Evolutionary conservation across 2,797 vertebrate genomes (phyloP).

Genomic region (Mionectes olivaceus): DNA sequence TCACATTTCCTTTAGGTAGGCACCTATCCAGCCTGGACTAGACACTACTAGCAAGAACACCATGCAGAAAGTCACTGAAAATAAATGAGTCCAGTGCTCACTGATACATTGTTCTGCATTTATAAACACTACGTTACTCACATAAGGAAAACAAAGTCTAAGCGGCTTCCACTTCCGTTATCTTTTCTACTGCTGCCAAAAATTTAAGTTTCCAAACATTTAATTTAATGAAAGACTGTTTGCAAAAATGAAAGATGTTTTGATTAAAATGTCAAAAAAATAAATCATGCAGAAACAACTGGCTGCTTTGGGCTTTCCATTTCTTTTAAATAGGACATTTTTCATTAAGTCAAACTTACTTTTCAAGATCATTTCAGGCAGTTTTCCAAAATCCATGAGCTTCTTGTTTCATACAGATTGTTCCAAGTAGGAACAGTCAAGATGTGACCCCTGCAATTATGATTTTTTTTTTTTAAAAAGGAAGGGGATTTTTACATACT

Average conservation of each 20-base stretch:
- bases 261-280: slow-evolving; percentile 19
- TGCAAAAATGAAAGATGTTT: neutral
- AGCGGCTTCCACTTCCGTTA: neutral
- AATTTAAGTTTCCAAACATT: neutral
- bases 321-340: slow-evolving; percentile 23
- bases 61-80: neutral
- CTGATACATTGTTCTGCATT: neutral
- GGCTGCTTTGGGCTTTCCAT: neutral
- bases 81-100: neutral
- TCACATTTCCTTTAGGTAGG: neutral
- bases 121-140: neutral
- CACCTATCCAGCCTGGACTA: neutral
- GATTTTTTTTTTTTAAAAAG: neutral
- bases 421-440: neutral
- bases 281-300: neutral
- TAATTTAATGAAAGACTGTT: neutral
- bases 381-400: neutral
- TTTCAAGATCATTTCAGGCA: slow-evolving; percentile 20
- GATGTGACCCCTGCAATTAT: neutral
- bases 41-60: neutral
- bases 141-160: neutral
- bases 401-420: slow-evolving; percentile 17
- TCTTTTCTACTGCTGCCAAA: neutral
- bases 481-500: neutral
- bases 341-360: neutral